A percentile compares a stretch with the other conserved stretches of the same genome.
phyloP scores from a whole-genome alignment of 2,888 invertebrate genomes.

The Notodonta dromedarius region DNA sequence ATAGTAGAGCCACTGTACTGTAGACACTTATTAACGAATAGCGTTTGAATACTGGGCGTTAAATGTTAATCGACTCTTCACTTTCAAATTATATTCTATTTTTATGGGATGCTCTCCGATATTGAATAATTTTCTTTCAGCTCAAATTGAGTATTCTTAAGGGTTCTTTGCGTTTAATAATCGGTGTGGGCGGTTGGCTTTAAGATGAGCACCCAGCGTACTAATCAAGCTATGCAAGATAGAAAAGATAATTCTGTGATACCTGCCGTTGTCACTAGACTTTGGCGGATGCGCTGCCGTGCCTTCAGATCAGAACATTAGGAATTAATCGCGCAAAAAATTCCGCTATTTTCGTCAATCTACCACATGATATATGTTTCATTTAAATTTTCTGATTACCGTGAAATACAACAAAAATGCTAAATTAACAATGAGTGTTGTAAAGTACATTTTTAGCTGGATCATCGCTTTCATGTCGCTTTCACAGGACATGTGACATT shows the following conservation, averaged over 20 bases:
- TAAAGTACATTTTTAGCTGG: neutral
- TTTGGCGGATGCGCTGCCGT: too few relatives aligned
- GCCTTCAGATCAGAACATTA: too few relatives aligned
- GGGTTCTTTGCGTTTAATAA: slow-evolving; percentile 37
- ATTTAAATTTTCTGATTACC: neutral
- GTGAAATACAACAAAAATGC: neutral
- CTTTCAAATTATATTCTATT: slow-evolving; percentile 21
- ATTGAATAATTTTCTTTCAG: slow-evolving; percentile 37
- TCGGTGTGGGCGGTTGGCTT: slow-evolving; percentile 16
- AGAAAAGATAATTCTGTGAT: neutral
- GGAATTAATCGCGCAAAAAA: too few relatives aligned
- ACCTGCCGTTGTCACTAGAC: too few relatives aligned
- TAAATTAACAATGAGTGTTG: too few relatives aligned
- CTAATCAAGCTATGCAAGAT: neutral
- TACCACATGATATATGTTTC: too few relatives aligned
- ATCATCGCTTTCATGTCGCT: neutral
- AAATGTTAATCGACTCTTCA: slow-evolving; percentile 14
- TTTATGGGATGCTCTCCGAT: slow-evolving; percentile 18
- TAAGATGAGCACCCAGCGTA: neutral
- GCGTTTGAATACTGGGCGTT: slow-evolving; percentile 9
- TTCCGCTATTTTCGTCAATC: too few relatives aligned
- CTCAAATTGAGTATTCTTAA: slow-evolving; percentile 39
- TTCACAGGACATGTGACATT: neutral
- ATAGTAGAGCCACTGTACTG: too few relatives aligned
- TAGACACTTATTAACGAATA: too few relatives aligned